Evolutionary conservation across 2,797 vertebrate species (phyloP).

Genomic region (Gobionotothen gibberifrons): DNA sequence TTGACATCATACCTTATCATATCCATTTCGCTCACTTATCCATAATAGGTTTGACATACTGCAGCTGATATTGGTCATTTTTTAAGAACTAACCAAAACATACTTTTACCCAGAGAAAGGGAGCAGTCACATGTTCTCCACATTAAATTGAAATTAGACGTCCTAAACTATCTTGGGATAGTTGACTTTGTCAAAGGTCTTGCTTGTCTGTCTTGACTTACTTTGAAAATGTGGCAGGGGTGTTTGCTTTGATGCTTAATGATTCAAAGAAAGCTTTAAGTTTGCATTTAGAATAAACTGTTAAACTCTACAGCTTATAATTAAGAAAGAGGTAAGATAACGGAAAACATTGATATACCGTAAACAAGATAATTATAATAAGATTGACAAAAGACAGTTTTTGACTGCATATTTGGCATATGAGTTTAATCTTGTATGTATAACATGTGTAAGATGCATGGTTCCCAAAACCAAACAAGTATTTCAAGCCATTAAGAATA

Average conservation of each 20-base stretch:
- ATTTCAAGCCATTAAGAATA: background rate
- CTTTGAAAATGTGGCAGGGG: conserved; percentile 1
- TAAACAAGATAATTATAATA: no score
- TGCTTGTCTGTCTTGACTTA: background rate
- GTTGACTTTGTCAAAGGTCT: background rate
- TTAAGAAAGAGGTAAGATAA: background rate
- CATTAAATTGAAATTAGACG: background rate
- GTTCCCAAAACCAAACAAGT: background rate
- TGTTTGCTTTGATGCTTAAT: background rate
- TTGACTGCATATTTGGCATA: background rate
- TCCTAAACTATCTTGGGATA: background rate
- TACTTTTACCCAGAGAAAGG: background rate
- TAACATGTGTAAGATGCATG: background rate
- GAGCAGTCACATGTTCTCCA: conserved; percentile 3
- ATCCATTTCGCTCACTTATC: background rate
- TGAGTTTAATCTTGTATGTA: background rate
- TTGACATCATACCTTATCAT: background rate
- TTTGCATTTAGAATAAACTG: background rate
- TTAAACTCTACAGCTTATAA: background rate
- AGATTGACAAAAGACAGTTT: background rate
- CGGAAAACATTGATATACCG: no score
- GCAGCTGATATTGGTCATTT: conserved; percentile 9
- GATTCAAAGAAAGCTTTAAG: background rate
- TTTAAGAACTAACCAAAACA: conserved; percentile 3
- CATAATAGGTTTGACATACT: conserved; percentile 14